Evolutionary conservation across 2,797 vertebrate genomes (phyloP), one percentile per base, ranked within the genome.

Genomic region (Brotula barbata): DNA sequence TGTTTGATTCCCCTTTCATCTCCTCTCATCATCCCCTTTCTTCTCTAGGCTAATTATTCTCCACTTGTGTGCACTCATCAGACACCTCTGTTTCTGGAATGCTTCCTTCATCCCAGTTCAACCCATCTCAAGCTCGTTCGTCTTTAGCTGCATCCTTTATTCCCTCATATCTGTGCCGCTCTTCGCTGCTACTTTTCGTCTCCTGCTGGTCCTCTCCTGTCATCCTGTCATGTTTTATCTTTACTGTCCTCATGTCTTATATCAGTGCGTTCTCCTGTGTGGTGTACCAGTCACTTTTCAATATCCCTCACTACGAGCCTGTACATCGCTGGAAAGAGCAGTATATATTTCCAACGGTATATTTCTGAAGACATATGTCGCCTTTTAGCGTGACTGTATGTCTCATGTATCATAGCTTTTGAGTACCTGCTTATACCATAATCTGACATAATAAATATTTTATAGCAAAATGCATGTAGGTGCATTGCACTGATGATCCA

Each of bases 11-110:
- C 16, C 39, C n/a, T 39, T 43, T 47, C 15, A 46, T 47, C 37
- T 34, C 15, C 37, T 55, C n/a, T 49, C 12, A 20, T 14, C 47
- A n/a, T 11, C 46, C 36, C 31, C 42, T 20, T 33, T 48, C 12
- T 43, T 17, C 37, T 25, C 16, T 31, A 45, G 40, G 14, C 14
- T 57, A 42, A 46, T 64, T 48, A 49, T 21, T 36, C 19, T 45
- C 11, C 34, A 45, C 47, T 22, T 52, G 15, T 39, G 5, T 16
- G 15, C 16, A 1, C 17, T n/a, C 16, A 13, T 59, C 34, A 42
- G 17, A 36, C 17, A 50, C 46, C 21, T 21, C 25, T 54, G 1
- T 1, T n/a, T 40, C 22, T 19, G 11, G 20, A 55, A 19, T 36
- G 41, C n/a, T 11, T 33, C 5, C 11, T 10, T 33, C 31, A 7